Evolutionary conservation across 1,140 invertebrate genomes (phyloP).

Genomic region (Eciton burchellii): DNA sequence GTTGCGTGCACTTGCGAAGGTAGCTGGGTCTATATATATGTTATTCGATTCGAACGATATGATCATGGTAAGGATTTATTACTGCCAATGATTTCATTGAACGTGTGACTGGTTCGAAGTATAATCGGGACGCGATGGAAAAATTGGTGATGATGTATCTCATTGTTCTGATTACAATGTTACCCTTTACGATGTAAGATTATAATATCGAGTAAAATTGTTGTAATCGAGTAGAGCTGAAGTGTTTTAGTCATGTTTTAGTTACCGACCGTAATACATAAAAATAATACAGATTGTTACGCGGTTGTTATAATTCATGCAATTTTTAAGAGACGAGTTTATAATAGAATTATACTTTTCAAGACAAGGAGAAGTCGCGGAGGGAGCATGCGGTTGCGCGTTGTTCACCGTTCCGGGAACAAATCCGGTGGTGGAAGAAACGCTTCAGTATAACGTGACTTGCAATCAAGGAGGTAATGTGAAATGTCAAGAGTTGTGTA

Average conservation of each 20-base stretch:
- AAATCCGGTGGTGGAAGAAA: conserved; percentile 70
- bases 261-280: no score
- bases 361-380: conserved; percentile 32
- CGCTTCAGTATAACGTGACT: conserved; percentile 64
- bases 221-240: no score
- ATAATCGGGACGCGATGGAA: conserved; percentile 27
- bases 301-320: background rate
- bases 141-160: background rate
- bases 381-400: conserved; percentile 69
- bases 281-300: background rate
- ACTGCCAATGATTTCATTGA: conserved; percentile 22
- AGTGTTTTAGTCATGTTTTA: no score
- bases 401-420: conserved; percentile 55
- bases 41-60: conserved; percentile 9
- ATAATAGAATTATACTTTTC: conserved; percentile 6
- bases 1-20: background rate
- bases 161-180: conserved; percentile 27
- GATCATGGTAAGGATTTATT: background rate
- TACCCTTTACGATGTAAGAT: conserved; percentile 56
- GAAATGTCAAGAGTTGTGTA: conserved; percentile 68
- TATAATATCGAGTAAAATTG: background rate
- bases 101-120: conserved; percentile 18
- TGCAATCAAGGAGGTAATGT: conserved; percentile 66
- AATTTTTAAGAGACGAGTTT: conserved; percentile 1
- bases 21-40: conserved; percentile 51